Base-by-base conservation (phyloP, 2,888 invertebrate genomes). In the Himalopsyche kuldschensis region DNA sequence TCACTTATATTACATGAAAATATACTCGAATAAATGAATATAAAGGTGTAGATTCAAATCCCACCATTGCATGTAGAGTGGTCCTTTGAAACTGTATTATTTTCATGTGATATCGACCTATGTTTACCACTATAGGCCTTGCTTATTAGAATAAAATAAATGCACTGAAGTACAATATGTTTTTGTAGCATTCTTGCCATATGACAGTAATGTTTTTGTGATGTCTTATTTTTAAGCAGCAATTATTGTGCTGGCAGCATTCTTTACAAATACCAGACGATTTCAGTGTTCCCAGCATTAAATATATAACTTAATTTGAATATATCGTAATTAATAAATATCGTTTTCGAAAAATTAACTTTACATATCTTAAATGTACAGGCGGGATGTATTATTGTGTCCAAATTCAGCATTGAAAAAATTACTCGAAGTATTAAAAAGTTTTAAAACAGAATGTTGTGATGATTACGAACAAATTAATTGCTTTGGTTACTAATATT, bases 401-500 rank as follows among this genome's bases (percentile, higher is more conserved):
- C 75, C 75, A 75, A 75, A 15, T 75, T 75, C 32, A 20, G 24
- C 55, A 55, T 55, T 55, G n/a, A 55, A 20, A 55, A 55, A 55
- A 55, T 20, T 20, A 55, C 55, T 55, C 3, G 24, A 55, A 20
- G 55, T 55, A 55, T 55, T 24, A 55, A 55, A 55, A 55, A 55
- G 55, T 55, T 55, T 55, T 20, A 24, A 20, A 10, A 55, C 24
- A 55, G 55, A 55, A 55, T 55, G 55, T 55, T 55, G 55, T 24
- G 55, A 10, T 55, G 55, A 55, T 55, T 55, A 55, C 15, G 24
- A 24, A 55, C 55, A 55, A 55, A 10, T 55, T 55, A 55, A 15
- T 77, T 35, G 84, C 84, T 84, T 81, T 32, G 48, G 55, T 81
- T 81, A 76, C 24, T 15, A 80, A 80, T 46, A 75, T 79, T 84